Conservation (phyloP, 2,113 vertebrate genomes). For the Eudyptes chrysolophus region DNA sequence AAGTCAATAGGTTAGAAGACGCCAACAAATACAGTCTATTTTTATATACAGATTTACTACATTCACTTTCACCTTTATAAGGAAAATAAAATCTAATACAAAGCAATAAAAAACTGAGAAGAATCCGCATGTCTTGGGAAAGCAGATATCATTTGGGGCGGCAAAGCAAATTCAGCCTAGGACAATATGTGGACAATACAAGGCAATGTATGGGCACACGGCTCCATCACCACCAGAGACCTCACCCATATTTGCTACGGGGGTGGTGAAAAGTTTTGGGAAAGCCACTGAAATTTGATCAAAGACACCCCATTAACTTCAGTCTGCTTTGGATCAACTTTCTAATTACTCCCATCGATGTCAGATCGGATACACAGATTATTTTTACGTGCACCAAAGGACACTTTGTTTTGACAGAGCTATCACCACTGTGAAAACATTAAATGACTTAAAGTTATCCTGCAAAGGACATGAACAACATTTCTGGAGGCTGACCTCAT, state of each 20-base stretch:
- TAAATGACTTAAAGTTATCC: neutral
- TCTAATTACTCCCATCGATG: neutral
- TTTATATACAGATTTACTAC: neutral
- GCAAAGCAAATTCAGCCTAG: neutral
- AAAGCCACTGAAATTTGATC: neutral
- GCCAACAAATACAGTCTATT: neutral
- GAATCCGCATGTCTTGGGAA: neutral
- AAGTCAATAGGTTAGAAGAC: neutral
- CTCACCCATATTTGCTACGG: neutral
- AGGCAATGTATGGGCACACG: rapidly evolving
- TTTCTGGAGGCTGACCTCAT: neutral
- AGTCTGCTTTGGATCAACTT: neutral
- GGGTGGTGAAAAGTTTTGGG: too few relatives aligned
- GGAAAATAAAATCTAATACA: neutral
- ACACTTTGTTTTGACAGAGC: neutral
- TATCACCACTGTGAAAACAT: neutral
- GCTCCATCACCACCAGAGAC: neutral
- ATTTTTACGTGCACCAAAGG: neutral
- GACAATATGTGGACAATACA: rapidly evolving
- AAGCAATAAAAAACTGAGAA: neutral
- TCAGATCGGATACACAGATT: neutral
- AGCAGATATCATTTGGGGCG: neutral
- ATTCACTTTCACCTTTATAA: neutral
- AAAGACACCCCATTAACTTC: neutral
- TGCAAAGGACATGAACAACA: neutral